Percentiles rank a stretch among this genome's conserved stretches.
Conservation (phyloP, 2,113 vertebrate species). For the Suricata suricatta region DNA sequence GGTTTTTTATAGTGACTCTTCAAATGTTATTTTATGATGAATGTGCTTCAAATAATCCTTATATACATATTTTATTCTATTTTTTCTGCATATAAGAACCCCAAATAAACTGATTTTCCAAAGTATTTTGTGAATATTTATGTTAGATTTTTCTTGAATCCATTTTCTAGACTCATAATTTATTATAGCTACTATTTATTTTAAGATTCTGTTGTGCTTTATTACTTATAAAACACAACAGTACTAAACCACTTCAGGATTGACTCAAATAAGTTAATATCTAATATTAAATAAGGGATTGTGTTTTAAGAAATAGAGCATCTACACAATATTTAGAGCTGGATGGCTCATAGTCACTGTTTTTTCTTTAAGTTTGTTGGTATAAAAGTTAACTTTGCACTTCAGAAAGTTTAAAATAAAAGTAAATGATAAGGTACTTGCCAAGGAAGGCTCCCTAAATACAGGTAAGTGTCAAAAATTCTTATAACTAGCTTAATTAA, state of each 20-base stretch:
- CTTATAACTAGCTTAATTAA: background rate
- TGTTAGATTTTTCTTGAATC: background rate
- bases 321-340: background rate
- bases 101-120: background rate
- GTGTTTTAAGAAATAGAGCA: background rate
- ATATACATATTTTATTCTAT: background rate
- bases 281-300: background rate
- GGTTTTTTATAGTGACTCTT: background rate
- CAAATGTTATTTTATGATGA: background rate
- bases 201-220: background rate
- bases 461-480: background rate
- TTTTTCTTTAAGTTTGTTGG: background rate
- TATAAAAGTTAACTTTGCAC: background rate
- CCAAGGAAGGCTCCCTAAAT: background rate
- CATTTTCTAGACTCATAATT: background rate
- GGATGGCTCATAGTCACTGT: background rate
- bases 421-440: background rate
- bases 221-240: background rate
- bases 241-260: background rate
- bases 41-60: background rate
- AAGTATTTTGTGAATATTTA: background rate
- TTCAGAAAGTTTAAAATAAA: background rate
- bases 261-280: background rate
- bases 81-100: background rate
- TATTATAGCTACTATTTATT: background rate